Percentiles rank a stretch among this genome's conserved stretches.
phyloP scores from a whole-genome alignment of 2,888 invertebrate genomes.

The Rhagium mordax region DNA sequence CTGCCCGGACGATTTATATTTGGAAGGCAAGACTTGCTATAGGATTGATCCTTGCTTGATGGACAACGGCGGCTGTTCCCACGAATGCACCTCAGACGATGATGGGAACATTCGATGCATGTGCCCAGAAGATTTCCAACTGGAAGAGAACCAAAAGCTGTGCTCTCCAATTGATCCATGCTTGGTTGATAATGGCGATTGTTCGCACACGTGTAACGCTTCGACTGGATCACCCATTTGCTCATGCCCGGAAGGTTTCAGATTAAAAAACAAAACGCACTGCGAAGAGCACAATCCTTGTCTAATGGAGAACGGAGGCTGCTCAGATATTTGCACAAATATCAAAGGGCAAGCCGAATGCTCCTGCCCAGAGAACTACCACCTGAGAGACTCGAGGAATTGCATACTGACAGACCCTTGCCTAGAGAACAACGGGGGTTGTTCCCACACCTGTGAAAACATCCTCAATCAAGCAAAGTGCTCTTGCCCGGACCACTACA shows the following conservation, averaged over 20 bases:
- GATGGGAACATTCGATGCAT: conserved; percentile 65
- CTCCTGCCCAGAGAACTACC: conserved; percentile 66
- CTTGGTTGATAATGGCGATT: conserved; percentile 73
- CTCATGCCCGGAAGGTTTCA: conserved; percentile 65
- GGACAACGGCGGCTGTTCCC: conserved; percentile 65
- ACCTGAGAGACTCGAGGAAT: conserved; percentile 62
- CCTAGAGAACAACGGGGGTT: conserved; percentile 66
- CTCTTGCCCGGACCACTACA: conserved; percentile 69
- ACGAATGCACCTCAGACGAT: conserved; percentile 57
- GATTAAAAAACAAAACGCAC: conserved; percentile 62
- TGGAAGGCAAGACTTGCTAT: conserved; percentile 59
- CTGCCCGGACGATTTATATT: conserved; percentile 68
- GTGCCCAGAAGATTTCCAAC: conserved; percentile 67
- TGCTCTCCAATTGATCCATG: conserved; percentile 64
- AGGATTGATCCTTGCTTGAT: conserved; percentile 62
- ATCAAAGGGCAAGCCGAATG: conserved; percentile 44
- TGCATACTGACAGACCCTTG: conserved; percentile 70
- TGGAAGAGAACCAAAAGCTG: conserved; percentile 43
- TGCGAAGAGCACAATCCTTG: conserved; percentile 71
- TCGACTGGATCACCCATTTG: conserved; percentile 44
- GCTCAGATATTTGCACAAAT: conserved; percentile 72
- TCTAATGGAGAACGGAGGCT: conserved; percentile 71
- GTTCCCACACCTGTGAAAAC: conserved; percentile 70
- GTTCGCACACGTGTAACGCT: conserved; percentile 72
- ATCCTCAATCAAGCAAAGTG: conserved; percentile 72